These are phyloP conservation scores for Limnephilus lunatus DNA, from an alignment of 2,888 invertebrate genomes.

Conservation along the genomic window DNA sequence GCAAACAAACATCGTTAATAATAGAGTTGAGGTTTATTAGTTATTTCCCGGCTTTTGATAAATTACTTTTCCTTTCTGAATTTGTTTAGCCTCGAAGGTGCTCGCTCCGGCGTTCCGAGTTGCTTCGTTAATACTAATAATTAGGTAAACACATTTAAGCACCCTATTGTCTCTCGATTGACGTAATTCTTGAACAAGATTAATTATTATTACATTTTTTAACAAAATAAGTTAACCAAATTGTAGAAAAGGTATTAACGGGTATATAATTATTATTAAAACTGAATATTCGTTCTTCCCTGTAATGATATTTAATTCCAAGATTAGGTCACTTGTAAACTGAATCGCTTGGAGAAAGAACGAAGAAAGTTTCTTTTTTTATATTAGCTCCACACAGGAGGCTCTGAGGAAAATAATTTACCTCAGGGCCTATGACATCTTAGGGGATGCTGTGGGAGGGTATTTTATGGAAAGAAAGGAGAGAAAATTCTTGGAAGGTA, in stretches of 20 bases:
- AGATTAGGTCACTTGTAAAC: too few species aligned
- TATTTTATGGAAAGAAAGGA: too few species aligned
- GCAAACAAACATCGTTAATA: neutral
- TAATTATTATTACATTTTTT: neutral
- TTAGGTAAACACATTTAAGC: slow-evolving; percentile 8
- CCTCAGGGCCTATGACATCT: too few species aligned
- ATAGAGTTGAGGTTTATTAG: neutral
- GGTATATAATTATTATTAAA: neutral
- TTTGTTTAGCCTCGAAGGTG: neutral
- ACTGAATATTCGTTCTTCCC: too few species aligned
- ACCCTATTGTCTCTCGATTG: neutral
- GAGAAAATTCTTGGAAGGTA: too few species aligned
- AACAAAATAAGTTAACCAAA: neutral
- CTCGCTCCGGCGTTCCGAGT: neutral
- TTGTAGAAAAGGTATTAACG: neutral
- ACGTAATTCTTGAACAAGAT: neutral
- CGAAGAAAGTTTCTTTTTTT: too few species aligned
- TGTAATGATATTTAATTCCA: too few species aligned
- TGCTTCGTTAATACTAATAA: neutral
- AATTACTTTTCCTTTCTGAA: neutral
- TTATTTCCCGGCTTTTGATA: slow-evolving; percentile 3
- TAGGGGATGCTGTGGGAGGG: too few species aligned
- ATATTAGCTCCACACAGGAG: too few species aligned
- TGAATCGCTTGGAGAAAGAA: too few species aligned
- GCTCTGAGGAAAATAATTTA: too few species aligned